Evolutionary conservation across 2,113 vertebrate species (phyloP).

Genomic region (Poicephalus gulielmi): DNA sequence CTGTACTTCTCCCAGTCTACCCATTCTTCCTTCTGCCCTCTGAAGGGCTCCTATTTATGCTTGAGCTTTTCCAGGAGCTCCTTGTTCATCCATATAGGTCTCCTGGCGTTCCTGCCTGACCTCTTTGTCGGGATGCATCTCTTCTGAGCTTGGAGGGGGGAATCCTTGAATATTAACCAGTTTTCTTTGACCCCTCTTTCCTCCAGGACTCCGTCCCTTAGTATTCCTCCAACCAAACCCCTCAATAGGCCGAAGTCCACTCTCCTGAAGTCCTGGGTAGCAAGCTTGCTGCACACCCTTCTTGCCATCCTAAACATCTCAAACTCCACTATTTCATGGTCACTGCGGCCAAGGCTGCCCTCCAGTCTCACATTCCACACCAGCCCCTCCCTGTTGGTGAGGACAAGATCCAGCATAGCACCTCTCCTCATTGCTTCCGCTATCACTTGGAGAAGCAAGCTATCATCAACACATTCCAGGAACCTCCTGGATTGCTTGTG

Average conservation of each 20-base stretch:
- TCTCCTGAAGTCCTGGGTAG: neutral
- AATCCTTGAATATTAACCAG: neutral
- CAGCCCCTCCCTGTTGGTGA: neutral
- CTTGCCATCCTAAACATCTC: neutral
- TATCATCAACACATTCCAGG: neutral
- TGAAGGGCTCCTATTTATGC: neutral
- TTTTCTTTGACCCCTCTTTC: neutral
- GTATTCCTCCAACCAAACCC: neutral
- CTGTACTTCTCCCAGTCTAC: neutral
- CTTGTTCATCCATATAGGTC: neutral
- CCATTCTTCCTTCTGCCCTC: neutral
- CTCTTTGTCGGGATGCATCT: neutral
- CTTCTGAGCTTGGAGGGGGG: neutral
- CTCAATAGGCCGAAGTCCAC: neutral
- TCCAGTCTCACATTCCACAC: neutral
- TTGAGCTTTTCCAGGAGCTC: neutral
- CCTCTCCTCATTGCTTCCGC: neutral
- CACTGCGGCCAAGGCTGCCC: neutral
- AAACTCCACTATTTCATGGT: neutral
- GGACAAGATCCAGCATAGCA: neutral
- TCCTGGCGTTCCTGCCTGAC: neutral
- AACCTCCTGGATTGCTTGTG: neutral
- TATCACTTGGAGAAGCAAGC: neutral
- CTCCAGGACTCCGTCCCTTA: neutral
- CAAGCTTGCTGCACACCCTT: neutral